Conservation (phyloP, 2,888 invertebrate genomes). For the Synanthedon andrenaeformis region DNA sequence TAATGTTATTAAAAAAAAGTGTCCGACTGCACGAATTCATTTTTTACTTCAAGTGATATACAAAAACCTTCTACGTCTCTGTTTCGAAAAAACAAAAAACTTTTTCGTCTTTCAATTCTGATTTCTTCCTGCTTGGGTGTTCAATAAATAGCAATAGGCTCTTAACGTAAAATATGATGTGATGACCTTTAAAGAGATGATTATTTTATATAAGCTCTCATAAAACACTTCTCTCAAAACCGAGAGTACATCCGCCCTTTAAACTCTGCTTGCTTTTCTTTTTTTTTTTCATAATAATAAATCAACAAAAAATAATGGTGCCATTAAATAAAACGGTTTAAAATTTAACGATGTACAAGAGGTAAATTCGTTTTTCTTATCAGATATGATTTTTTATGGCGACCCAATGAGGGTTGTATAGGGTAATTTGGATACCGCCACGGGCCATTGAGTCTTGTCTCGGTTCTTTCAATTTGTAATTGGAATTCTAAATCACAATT, state of each 20-base stretch:
- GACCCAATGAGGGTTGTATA: conserved; percentile 23
- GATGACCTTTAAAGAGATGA: not conserved
- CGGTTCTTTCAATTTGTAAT: too few relatives aligned
- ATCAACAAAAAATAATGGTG: conserved; percentile 10
- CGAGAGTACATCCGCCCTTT: not conserved
- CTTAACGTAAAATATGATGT: not conserved
- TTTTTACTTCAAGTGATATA: too few relatives aligned
- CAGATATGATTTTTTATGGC: conserved; percentile 26
- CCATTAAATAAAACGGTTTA: conserved; percentile 10
- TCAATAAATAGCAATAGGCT: not conserved
- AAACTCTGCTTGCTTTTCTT: conserved; percentile 2
- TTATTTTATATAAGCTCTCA: not conserved
- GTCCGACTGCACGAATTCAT: too few relatives aligned
- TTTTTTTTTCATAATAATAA: conserved; percentile 17
- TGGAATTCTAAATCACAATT: too few relatives aligned
- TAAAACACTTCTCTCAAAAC: not conserved
- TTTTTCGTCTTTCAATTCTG: too few relatives aligned
- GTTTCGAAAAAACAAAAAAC: too few relatives aligned
- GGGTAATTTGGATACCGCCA: conserved; percentile 25
- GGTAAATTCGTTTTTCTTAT: conserved; percentile 34
- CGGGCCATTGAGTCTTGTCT: conserved; percentile 5
- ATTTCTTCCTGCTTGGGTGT: not conserved
- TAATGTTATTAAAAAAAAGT: too few relatives aligned
- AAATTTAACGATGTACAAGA: conserved; percentile 8
- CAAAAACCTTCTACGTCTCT: too few relatives aligned